Base-by-base conservation (phyloP, 1,140 invertebrate genomes). In the Papilio machaon region DNA sequence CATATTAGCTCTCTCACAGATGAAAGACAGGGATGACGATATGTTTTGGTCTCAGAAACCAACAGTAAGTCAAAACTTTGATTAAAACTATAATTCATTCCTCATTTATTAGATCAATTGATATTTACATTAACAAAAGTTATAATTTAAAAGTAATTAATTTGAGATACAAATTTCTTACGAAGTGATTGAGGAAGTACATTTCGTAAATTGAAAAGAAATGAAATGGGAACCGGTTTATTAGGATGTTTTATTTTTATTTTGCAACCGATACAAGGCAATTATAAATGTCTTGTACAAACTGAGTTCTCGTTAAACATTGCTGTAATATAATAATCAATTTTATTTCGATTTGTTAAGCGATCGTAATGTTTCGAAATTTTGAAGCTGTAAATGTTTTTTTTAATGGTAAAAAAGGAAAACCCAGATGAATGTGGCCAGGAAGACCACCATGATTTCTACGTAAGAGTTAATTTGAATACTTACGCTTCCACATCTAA, bases 401-500 rank as follows among this genome's bases (percentile, higher is more conserved):
- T 30, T n/a, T 60, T 60, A 3, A 17, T 52, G 2, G 13, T 17
- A 6, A 35, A 43, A 35, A 73, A 13, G 9, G 19, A n/a, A n/a
- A n/a, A n/a, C n/a, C n/a, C n/a, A n/a, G n/a, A n/a, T n/a, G n/a
- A n/a, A n/a, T n/a, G n/a, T n/a, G n/a, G n/a, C n/a, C n/a, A n/a
- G n/a, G n/a, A n/a, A n/a, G n/a, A 19, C n/a, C 7, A 60, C 19
- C 7, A 17, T 79, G 35, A 17, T 49, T 35, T 35, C 3, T 43
- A 0, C 7, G 38, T 43, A 30, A 30, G 23, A 30, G 23, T 30
- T 30, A 30, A 30, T 43, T 43, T 43, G 11, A 19, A 75, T 80
- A 93, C 94, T 95, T 92, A 97, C 97, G 95, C 95, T 90, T 97
- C 97, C 91, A 98, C 97, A 60, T 97, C 94, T 35, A 98, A 95